Evolutionary conservation across 2,888 invertebrate species (phyloP), one percentile per base, ranked within the genome.

Genomic region (Gasteruption jaculator): DNA sequence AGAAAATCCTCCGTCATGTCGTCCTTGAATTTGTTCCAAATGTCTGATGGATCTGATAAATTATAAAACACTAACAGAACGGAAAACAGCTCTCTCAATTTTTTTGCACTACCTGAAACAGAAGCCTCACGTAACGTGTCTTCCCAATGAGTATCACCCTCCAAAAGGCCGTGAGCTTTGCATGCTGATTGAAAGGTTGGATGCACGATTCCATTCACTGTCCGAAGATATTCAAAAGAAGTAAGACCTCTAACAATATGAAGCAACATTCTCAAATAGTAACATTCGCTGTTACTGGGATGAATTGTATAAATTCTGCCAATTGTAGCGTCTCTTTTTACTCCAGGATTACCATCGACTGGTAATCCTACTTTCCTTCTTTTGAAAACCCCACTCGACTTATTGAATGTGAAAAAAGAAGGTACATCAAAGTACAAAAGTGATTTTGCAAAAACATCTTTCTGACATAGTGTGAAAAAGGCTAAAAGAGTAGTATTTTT

Each of bases 401-500:
- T 29, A 18, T 22, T 42, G 31, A 30, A 42, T 7, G 26, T 31
- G 20, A 36, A 38, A 38, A 42, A 45, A 3, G n/a, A 14, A 12
- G 45, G 34, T 12, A 45, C 41, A 11, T 45, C 40, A 14, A 36
- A 38, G 45, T 68, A 65, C 5, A 65, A 45, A 36, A 65, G 46
- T n/a, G 64, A 65, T 57, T 51, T 58, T 32, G 67, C 66, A 54
- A 65, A 66, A 20, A 33, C 44, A 42, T 68, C 62, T 31, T 24
- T 52, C 53, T 57, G 38, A 38, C 65, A 70, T 4, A 67, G 49
- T 19, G 47, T 25, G 38, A 71, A 68, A 52, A 68, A 69, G 22
- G 48, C 58, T 16, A 54, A 56, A 22, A 68, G 51, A 1, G 43
- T 46, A 12, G 49, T 45, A 11, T 50, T 38, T 6, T 14, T 26